A percentile compares a stretch with the other conserved stretches of the same genome.
Conservation (phyloP, 2,113 vertebrate species). For the Zingel zingel region DNA sequence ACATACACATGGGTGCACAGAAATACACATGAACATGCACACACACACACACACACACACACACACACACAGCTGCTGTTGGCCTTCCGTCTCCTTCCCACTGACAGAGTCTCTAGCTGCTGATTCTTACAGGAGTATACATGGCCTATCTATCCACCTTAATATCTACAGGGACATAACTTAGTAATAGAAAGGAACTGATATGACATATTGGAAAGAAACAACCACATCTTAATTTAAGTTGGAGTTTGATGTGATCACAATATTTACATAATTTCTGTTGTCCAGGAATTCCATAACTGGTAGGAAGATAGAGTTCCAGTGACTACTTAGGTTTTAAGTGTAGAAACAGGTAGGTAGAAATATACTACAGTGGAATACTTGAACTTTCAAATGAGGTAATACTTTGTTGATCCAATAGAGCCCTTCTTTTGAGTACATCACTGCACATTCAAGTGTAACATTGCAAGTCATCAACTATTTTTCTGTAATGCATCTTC, state of each 20-base stretch:
- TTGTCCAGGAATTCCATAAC: too few relatives aligned
- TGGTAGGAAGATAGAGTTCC: neutral
- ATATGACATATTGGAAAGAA: neutral
- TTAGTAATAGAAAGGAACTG: neutral
- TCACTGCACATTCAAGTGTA: neutral
- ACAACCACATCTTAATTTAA: neutral
- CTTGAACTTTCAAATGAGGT: neutral
- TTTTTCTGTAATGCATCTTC: conserved; percentile 28
- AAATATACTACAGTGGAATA: neutral
- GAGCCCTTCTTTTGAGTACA: neutral
- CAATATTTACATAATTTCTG: neutral
- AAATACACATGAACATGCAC: neutral
- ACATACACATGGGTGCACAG: conserved; percentile 27
- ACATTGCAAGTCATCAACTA: neutral
- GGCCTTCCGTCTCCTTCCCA: conserved; percentile 67
- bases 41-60: too few relatives aligned
- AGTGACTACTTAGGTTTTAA: neutral
- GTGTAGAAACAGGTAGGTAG: neutral
- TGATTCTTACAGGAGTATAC: conserved; percentile 69
- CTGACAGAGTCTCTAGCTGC: conserved; percentile 73
- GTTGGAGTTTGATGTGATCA: too few relatives aligned
- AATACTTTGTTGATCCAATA: neutral
- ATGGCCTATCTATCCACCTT: conserved; percentile 22
- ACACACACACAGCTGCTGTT: conserved; percentile 25
- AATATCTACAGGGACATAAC: conserved; percentile 21